phyloP scores from a whole-genome alignment of 2,888 invertebrate species.

The Tortricodes alternella region DNA sequence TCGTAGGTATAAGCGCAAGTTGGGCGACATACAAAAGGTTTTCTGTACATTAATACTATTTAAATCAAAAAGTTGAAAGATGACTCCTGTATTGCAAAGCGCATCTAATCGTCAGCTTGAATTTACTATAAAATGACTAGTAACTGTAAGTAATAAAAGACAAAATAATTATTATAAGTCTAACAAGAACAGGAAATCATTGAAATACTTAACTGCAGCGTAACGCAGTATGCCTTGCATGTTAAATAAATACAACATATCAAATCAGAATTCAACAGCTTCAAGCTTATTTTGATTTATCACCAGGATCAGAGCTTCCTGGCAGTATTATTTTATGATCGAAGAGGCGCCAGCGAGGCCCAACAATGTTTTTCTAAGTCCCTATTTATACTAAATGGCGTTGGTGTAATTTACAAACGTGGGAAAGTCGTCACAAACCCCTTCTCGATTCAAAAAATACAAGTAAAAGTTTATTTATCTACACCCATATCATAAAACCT shows the following conservation, averaged over 20 bases:
- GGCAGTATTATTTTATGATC: slow-evolving; percentile 56
- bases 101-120: too few species aligned
- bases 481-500: too few species aligned
- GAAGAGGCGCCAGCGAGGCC: slow-evolving; percentile 50
- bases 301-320: slow-evolving; percentile 57
- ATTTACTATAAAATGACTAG: too few species aligned
- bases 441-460: too few species aligned
- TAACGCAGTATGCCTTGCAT: slow-evolving; percentile 13
- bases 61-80: too few species aligned
- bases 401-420: slow-evolving; percentile 37
- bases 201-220: background rate
- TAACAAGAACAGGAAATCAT: background rate
- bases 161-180: too few species aligned
- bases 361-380: slow-evolving; percentile 52
- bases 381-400: slow-evolving; percentile 28
- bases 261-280: slow-evolving; percentile 53
- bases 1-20: background rate
- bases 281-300: slow-evolving; percentile 58
- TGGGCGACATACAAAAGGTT: too few species aligned
- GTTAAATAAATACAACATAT: slow-evolving; percentile 26
- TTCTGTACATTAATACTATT: too few species aligned
- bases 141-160: too few species aligned
- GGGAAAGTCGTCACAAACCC: background rate
- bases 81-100: too few species aligned
- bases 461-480: too few species aligned